These are phyloP conservation scores for Balearica regulorum DNA, from an alignment of 2,797 vertebrate species.

Conservation along the genomic window DNA sequence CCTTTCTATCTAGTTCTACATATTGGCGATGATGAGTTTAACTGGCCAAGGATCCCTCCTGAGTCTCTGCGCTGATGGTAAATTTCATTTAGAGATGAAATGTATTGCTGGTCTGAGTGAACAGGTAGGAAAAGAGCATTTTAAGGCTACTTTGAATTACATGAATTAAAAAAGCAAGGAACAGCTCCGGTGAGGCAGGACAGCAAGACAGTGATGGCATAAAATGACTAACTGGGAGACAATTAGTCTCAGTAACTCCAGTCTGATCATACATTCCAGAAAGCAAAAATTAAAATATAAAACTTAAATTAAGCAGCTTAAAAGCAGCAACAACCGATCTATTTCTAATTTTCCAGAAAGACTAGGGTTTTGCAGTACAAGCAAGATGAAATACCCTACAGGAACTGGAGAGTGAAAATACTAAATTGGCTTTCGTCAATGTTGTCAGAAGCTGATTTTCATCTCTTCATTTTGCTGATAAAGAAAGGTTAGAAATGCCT, in stretches of 20 bases:
- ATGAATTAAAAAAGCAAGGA: not conserved
- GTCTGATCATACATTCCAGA: not conserved
- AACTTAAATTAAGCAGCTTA: not conserved
- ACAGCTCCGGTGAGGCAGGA: not conserved
- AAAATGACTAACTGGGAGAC: not conserved
- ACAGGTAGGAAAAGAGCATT: not conserved
- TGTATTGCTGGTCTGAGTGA: not conserved
- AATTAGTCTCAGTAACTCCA: not conserved
- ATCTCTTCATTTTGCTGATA: slow-evolving; percentile 65
- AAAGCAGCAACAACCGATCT: not conserved
- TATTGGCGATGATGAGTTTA: not conserved
- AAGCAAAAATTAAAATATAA: not conserved
- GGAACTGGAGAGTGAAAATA: not conserved
- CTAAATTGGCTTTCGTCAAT: slow-evolving; percentile 45
- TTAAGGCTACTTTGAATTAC: not conserved
- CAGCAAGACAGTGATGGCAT: not conserved
- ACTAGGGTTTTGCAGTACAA: not conserved
- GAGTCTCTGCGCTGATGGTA: not conserved
- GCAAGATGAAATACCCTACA: not conserved
- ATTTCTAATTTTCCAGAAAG: not conserved
- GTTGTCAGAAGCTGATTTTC: slow-evolving; percentile 57
- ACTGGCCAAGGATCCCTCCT: not conserved
- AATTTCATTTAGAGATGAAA: not conserved
- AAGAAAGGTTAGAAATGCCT: slow-evolving; percentile 36
- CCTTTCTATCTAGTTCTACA: not conserved